A percentile compares a stretch with the other conserved stretches of the same genome.
These are phyloP conservation scores for Prietella phreatophila DNA, from an alignment of 2,113 vertebrate species.

Conservation along the genomic window DNA sequence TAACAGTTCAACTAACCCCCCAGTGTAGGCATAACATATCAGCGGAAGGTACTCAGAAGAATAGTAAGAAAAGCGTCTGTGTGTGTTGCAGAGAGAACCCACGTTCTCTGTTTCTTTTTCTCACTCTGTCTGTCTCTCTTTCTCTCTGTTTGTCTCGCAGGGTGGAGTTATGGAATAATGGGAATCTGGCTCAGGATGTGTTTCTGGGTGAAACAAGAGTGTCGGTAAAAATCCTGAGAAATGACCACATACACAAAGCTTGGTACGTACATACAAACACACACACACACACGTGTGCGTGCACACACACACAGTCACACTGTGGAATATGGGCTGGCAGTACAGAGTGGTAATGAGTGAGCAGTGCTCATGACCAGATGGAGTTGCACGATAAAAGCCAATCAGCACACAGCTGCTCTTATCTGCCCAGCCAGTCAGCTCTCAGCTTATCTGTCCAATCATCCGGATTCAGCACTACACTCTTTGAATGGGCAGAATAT, in stretches of 20 bases:
- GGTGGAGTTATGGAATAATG: conserved; percentile 95
- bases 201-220: conserved; percentile 94
- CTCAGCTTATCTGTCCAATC: conserved; percentile 18
- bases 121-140: conserved; percentile 32
- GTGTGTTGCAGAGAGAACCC: not conserved
- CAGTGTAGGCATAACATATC: not conserved
- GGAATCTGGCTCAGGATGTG: conserved; percentile 90
- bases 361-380: conserved; percentile 33
- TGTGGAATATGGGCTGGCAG: not conserved
- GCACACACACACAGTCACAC: not conserved
- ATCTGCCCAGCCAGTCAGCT: conserved; percentile 37
- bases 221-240: conserved; percentile 87
- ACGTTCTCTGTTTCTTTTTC: not conserved
- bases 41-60: not conserved
- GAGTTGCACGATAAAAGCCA: conserved; percentile 41
- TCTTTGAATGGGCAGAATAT: not conserved
- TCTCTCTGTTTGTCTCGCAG: conserved; percentile 71
- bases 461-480: not conserved
- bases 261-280: conserved; percentile 75
- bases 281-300: no score
- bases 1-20: no score
- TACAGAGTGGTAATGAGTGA: not conserved
- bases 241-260: conserved; percentile 84
- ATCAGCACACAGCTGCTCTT: conserved; percentile 23
- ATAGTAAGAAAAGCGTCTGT: not conserved